These are phyloP conservation scores for Hypothenemus hampei DNA, from an alignment of 1,140 invertebrate genomes.

Conservation along the genomic window DNA sequence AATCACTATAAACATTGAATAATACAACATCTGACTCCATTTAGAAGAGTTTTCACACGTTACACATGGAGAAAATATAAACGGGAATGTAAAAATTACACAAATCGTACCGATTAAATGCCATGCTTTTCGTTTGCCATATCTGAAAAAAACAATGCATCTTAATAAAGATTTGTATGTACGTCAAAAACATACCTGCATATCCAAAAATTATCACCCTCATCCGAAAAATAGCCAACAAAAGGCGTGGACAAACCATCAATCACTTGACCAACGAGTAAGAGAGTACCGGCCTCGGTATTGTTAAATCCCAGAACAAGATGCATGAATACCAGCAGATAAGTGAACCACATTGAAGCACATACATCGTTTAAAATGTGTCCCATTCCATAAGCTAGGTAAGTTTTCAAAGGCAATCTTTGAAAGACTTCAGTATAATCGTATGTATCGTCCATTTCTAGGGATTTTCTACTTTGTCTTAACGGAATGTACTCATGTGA, in stretches of 20 bases:
- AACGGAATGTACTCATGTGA: too few species aligned
- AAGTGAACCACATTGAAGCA: conserved; percentile 96
- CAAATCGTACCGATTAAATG: conserved; percentile 82
- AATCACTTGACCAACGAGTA: conserved; percentile 79
- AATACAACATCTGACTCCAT: conserved; percentile 81
- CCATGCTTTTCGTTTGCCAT: conserved; percentile 87
- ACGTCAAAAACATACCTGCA: conserved; percentile 39
- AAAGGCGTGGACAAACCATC: conserved; percentile 88
- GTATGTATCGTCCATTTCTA: conserved; percentile 30
- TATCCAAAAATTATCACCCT: conserved; percentile 58
- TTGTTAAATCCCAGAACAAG: conserved; percentile 74
- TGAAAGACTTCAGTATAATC: conserved; percentile 45
- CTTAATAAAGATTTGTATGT: background rate
- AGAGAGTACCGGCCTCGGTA: conserved; percentile 67
- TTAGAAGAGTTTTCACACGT: conserved; percentile 61
- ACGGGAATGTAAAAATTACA: conserved; percentile 78
- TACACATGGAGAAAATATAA: conserved; percentile 82
- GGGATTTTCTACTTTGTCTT: too few species aligned
- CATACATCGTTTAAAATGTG: conserved; percentile 94
- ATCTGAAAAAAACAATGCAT: conserved; percentile 43
- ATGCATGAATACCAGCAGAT: conserved; percentile 89
- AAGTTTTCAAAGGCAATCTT: conserved; percentile 36
- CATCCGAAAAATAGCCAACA: conserved; percentile 83
- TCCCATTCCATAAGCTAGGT: conserved; percentile 60
- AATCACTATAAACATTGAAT: conserved; percentile 81